phyloP scores from a whole-genome alignment of 2,797 vertebrate genomes.

The Bovichtus variegatus region DNA sequence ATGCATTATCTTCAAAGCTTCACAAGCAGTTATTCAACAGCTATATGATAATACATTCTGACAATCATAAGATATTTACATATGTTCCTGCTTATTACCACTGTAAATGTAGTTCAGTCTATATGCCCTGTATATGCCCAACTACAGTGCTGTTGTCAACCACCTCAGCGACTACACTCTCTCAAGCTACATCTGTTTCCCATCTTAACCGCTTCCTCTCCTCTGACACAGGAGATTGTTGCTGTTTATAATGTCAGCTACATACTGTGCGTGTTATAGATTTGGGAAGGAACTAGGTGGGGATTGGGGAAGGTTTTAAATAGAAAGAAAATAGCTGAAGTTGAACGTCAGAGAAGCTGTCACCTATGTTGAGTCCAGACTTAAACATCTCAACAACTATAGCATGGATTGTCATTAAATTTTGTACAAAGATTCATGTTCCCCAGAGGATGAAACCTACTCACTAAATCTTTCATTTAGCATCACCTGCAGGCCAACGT shows the following conservation, averaged over 20 bases:
- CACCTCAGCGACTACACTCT: conserved; percentile 46
- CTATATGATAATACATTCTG: background rate
- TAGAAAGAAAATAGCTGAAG: conserved; percentile 36
- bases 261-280: conserved; percentile 58
- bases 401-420: background rate
- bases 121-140: background rate
- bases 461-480: background rate
- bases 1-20: background rate
- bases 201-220: conserved; percentile 68
- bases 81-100: conserved; percentile 1
- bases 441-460: background rate
- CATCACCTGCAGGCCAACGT: background rate
- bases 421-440: background rate
- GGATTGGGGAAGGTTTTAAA: conserved; percentile 45
- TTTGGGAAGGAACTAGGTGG: conserved; percentile 30
- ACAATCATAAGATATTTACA: background rate
- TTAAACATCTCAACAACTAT: background rate
- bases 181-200: conserved; percentile 77
- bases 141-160: conserved; percentile 40
- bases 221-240: conserved; percentile 66
- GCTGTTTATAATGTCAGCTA: conserved; percentile 60
- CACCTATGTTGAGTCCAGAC: conserved; percentile 25
- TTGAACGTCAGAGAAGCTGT: conserved; percentile 46
- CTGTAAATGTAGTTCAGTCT: background rate
- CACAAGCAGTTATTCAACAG: background rate